Evolutionary conservation across 2,113 vertebrate species (phyloP).

Genomic region (Gavia stellata): DNA sequence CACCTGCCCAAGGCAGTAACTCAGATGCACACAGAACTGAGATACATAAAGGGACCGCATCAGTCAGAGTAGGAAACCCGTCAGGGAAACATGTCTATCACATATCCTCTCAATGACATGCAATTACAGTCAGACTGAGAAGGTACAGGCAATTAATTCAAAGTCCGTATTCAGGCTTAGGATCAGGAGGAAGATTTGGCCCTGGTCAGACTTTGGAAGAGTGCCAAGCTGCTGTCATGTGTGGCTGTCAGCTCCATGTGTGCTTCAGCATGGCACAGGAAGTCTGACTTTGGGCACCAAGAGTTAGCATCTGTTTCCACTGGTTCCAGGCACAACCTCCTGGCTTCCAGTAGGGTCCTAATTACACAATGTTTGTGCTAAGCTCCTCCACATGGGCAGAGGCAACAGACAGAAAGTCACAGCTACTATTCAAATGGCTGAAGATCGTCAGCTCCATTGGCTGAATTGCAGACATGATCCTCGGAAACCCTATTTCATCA

Average conservation of each 20-base stretch:
- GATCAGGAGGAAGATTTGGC: neutral
- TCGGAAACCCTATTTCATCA: neutral
- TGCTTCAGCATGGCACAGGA: neutral
- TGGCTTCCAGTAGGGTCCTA: neutral
- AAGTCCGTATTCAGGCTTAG: neutral
- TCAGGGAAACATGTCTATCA: neutral
- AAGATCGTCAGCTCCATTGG: neutral
- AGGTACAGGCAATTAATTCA: neutral
- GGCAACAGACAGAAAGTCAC: neutral
- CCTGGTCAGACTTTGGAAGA: neutral
- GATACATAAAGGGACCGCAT: neutral
- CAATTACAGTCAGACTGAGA: neutral
- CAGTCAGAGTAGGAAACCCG: neutral
- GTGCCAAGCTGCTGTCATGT: rapidly evolving
- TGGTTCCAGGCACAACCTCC: neutral
- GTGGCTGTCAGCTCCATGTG: neutral
- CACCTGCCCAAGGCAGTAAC: neutral
- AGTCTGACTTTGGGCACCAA: neutral
- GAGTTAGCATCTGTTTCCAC: neutral
- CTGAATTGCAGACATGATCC: neutral
- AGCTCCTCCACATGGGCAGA: neutral
- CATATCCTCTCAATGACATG: neutral
- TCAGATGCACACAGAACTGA: neutral
- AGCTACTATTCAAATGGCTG: neutral
- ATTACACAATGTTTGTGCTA: neutral